Conservation (phyloP, 1,140 invertebrate genomes). For the Orchestia grillus region DNA sequence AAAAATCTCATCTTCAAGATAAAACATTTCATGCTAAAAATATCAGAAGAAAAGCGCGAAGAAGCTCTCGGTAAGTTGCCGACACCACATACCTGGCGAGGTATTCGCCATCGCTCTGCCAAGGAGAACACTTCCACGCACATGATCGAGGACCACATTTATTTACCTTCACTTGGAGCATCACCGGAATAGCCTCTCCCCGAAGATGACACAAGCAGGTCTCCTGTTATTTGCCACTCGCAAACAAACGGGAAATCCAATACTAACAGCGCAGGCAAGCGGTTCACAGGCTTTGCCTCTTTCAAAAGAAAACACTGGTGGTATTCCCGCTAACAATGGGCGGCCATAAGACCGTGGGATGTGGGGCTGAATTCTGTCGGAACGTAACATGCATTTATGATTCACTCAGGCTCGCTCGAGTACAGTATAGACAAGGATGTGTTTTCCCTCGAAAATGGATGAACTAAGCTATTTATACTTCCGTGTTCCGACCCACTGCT, state of each 20-base stretch:
- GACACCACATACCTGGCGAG: neutral
- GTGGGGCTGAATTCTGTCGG: neutral
- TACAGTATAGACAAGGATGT: neutral
- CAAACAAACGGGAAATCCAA: constrained; percentile 7
- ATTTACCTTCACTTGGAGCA: neutral
- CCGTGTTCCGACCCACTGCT: neutral
- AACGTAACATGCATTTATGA: neutral
- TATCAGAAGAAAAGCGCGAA: neutral
- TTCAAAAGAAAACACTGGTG: neutral
- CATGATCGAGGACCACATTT: neutral
- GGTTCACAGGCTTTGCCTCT: neutral
- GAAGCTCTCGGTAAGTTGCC: neutral
- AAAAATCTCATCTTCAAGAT: neutral
- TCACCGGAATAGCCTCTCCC: neutral
- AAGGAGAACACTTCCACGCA: neutral
- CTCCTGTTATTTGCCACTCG: neutral
- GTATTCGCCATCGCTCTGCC: neutral
- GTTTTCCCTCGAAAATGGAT: neutral
- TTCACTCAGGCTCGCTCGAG: neutral
- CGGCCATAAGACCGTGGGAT: neutral
- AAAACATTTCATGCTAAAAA: neutral
- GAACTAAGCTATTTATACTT: neutral
- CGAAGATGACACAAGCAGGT: neutral
- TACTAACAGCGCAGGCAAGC: neutral
- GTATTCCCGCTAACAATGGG: neutral